Percentiles rank a stretch among this genome's conserved stretches.
Evolutionary conservation across 2,888 invertebrate genomes (phyloP).

Genomic region (Ptychoptera albimana): DNA sequence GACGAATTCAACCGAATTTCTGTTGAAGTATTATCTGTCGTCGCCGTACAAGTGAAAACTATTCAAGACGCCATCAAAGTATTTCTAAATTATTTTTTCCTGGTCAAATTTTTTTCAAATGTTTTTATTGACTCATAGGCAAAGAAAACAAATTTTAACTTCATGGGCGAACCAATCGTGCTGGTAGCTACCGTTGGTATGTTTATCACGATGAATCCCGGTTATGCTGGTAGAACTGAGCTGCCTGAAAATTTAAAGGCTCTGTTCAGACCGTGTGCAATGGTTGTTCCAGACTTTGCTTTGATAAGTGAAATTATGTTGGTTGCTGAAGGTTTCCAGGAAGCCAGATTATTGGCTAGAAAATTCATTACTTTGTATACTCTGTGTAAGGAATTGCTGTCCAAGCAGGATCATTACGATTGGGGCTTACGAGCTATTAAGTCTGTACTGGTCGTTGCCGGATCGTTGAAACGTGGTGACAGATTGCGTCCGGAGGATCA

Average conservation of each 20-base stretch:
- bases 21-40: constrained; percentile 87
- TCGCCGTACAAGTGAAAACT: constrained; percentile 82
- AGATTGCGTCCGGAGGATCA: constrained; percentile 73
- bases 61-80: constrained; percentile 73
- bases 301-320: constrained; percentile 94
- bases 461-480: constrained; percentile 70
- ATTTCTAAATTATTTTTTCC: not conserved
- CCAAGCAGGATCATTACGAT: constrained; percentile 93
- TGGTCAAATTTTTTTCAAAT: not conserved
- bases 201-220: constrained; percentile 95
- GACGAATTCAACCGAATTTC: constrained; percentile 94
- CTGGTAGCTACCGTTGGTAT: constrained; percentile 68
- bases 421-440: constrained; percentile 93
- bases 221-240: constrained; percentile 84
- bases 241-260: constrained; percentile 68
- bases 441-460: constrained; percentile 88
- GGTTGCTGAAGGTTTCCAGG: constrained; percentile 89
- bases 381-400: constrained; percentile 74
- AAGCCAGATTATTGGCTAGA: constrained; percentile 73
- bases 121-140: constrained; percentile 18
- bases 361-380: constrained; percentile 91
- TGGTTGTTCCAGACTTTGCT: constrained; percentile 93
- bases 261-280: constrained; percentile 76
- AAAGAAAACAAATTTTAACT: constrained; percentile 63
- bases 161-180: constrained; percentile 66